These are phyloP conservation scores for Thymallus thymallus DNA, from an alignment of 2,113 vertebrate genomes.

Conservation along the genomic window DNA sequence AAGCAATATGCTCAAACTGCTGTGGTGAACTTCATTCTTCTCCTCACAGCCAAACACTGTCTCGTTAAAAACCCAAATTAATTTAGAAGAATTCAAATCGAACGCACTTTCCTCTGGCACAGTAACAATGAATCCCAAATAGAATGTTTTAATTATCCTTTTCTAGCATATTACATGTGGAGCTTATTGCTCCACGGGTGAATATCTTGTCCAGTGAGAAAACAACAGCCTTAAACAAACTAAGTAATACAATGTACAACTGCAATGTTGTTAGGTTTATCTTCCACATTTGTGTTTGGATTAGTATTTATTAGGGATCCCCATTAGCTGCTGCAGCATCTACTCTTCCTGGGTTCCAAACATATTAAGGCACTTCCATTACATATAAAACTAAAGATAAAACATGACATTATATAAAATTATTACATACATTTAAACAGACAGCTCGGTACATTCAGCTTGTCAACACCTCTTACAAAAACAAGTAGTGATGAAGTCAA, in stretches of 20 bases:
- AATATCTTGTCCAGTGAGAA: not conserved
- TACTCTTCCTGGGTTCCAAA: no score
- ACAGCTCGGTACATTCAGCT: no score
- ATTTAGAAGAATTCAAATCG: not conserved
- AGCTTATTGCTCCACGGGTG: not conserved
- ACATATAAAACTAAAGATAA: no score
- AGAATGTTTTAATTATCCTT: not conserved
- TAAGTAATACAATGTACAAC: not conserved
- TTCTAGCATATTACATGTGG: not conserved
- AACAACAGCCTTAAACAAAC: not conserved
- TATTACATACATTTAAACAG: no score
- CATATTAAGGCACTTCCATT: no score
- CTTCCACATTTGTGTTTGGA: no score
- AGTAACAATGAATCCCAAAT: no score
- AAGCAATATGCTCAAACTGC: not conserved
- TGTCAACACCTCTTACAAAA: no score
- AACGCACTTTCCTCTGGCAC: not conserved
- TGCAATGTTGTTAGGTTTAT: not conserved
- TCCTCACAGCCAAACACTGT: not conserved
- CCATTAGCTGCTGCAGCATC: no score
- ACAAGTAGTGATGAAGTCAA: no score
- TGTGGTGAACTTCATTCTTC: not conserved
- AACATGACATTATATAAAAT: no score
- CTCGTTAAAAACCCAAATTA: constrained; percentile 2
- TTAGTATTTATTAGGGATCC: no score